Evolutionary conservation across 2,113 vertebrate genomes (phyloP), one percentile per base, ranked within the genome.

Genomic region (Myrmophylax atrothorax): DNA sequence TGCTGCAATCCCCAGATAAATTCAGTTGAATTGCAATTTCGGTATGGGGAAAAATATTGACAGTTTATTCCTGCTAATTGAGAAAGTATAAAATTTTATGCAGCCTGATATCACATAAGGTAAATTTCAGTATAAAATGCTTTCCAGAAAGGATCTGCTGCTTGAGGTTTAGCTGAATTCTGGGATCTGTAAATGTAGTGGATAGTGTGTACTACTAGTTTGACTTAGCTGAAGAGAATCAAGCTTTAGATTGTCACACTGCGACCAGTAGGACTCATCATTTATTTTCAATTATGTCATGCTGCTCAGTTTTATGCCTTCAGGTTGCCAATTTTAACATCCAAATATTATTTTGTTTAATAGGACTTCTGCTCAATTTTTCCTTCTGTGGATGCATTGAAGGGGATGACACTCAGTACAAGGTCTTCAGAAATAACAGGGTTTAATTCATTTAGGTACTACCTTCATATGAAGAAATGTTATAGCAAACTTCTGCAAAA

Each of bases 401-500:
- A 93, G 85, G 62, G 26, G 18, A 81, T 0, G 3, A 52, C 8
- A 12, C 6, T 6, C 33, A 38, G 22, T 20, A 29, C 53, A 52
- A 80, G 12, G 11, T 70, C 94, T 74, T 90, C 83, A 85, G 47
- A 11, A 4, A 28, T 42, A 60, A 29, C 29, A 66, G 42, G 24
- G 7, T 3, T 80, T 91, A 90, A 59, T 83, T 76, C 1, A 6
- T 16, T 40, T 23, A 67, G 31, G 6, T 33, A 37, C n/a, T 63
- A 31, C 12, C 49, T 89, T 85, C 42, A 63, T 55, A 84, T 18
- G 47, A 70, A 84, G 52, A 87, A 29, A 56, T 38, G 60, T 75
- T 96, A 28, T 53, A 84, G 12, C 62, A 56, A 97, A 58, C 75
- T 73, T 90, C 35, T 63, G 18, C 63, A 89, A 66, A 96, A 92